Evolutionary conservation across 2,888 invertebrate genomes (phyloP), one percentile per base, ranked within the genome.

Genomic region (Tetragonula carbonaria): DNA sequence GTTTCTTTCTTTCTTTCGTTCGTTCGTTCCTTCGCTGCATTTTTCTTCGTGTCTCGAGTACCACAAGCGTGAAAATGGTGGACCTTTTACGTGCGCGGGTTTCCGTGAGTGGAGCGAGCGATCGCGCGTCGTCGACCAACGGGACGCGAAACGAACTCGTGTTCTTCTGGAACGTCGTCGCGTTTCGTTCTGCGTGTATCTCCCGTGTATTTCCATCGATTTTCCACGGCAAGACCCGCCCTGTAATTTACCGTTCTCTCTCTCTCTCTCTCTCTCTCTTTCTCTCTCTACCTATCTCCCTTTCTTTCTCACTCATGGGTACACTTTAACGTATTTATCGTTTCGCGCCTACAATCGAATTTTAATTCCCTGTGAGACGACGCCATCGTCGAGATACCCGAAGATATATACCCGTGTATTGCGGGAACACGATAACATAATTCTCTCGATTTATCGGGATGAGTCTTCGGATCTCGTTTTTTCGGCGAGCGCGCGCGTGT

Each of bases 211-310:
- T 88, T 85, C 87, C 90, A 91, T 91, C 86, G 91, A 91, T 91
- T 91, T 91, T 90, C 87, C 83, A 85, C 89, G 76, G 80, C 87
- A 88, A 90, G 90, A 89, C 90, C 90, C 90, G 90, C 91, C 91
- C 91, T 85, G 83, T 80, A 86, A 82, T 86, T 85, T 78, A 83
- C 80, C 80, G 62, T 82, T 45, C 74, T 80, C 80, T 80, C 28
- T 57, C 65, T 73, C 78, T 16, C 21, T 66, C 38, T 33, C 2
- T 33, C 33, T 33, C 33, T 80, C 33, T 57, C 74, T 80, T 77
- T 78, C 33, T 57, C 65, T 73, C 78, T 16, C 8, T 45, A 67
- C 78, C 80, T 80, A 28, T 57, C 65, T 73, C 74, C 77, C 80
- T 45, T 67, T 80, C 80, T 80, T 28, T 57, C 65, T 73, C 33